Base-by-base conservation (phyloP, 2,888 invertebrate species). In the Rhamphomyia laevipes region DNA sequence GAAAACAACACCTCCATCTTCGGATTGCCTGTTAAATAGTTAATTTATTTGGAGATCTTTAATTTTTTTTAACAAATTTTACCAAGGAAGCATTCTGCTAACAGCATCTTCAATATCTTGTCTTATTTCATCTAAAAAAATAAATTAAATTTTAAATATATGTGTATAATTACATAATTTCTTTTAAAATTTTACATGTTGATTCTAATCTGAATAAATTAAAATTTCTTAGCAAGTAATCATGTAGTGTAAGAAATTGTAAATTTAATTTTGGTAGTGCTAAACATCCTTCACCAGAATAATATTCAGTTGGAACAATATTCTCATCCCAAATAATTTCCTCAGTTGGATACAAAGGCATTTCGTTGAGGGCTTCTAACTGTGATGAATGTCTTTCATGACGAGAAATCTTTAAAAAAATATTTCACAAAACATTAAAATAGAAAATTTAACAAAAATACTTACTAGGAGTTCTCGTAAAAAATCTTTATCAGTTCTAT, bases 281-380 rank as follows among this genome's bases (percentile, higher is more conserved):
- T 31, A 99, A 74, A 59, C 92, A 92, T 17, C 87, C 92, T 68
- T 97, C 96, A 0, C 96, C 95, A 40, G 91, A 89, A 72, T 89
- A 97, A 66, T 95, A 95, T 62, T 97, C 95, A 0, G 93, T 89
- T 0, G 99, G 99, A 0, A 99, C 97, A 41, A 99, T 82, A 65
- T 97, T 96, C 68, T 99, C 96, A 70, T 99, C 93, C 99, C 99
- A 99, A 59, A 99, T 93, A 3, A 97, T 86, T 51, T 89, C 85
- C 67, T 99, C 99, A 0, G 95, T 97, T 0, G 99, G 99, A 66
- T 99, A 99, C 1, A 99, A 74, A 0, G 99, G 97, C 92, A 97
- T 95, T 59, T 92, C 88, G 67, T 99, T 99, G 12, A 99, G 72
- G 48, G 90, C 87, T 64, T 96, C 92, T 47, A 97, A 72, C 63